Evolutionary conservation across 2,113 vertebrate genomes (phyloP), one percentile per base, ranked within the genome.

Genomic region (Oryzias woworae): DNA sequence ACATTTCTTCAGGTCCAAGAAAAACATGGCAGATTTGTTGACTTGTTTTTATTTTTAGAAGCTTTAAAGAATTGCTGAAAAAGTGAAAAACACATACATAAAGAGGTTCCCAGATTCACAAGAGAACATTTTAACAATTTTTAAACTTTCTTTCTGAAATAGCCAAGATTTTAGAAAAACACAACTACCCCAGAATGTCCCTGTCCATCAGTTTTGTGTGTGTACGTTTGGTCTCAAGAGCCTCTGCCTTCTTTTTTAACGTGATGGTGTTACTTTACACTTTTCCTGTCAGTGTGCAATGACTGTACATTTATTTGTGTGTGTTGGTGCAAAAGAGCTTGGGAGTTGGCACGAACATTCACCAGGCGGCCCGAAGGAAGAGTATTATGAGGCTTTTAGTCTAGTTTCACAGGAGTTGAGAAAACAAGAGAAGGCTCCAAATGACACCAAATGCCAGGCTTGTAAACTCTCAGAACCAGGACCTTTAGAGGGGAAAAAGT

Each of bases 311-410:
- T 56, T 75, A 17, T 65, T 16, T 62, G 52, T 66, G 62, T 66
- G 54, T 66, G 60, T 57, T 53, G 42, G 23, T 42, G 45, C 66
- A 51, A 67, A 36, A 28, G 52, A 23, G 44, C 62, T 22, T 58
- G 47, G 7, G 75, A 65, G 64, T 64, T 81, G 84, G 77, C 69
- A 56, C 55, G 54, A 54, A 75, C 28, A 28, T 41, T 58, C 42
- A 64, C 61, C 50, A 58, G 62, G 69, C 80, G 66, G 60, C 69
- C 36, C 51, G 36, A 50, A 42, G 62, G 58, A 73, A 48, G 66
- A 75, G 72, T 83, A 73, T 86, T 85, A 85, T 80, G 64, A 64
- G 80, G 72, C 80, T 72, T 86, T 85, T 74, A 61, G 77, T 58
- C n/a, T 66, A 62, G 61, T 84, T 89, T 87, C 76, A 89, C 68